Evolutionary conservation across 2,797 vertebrate genomes (phyloP), one percentile per base, ranked within the genome.

Genomic region (Enteromius treurensis): DNA sequence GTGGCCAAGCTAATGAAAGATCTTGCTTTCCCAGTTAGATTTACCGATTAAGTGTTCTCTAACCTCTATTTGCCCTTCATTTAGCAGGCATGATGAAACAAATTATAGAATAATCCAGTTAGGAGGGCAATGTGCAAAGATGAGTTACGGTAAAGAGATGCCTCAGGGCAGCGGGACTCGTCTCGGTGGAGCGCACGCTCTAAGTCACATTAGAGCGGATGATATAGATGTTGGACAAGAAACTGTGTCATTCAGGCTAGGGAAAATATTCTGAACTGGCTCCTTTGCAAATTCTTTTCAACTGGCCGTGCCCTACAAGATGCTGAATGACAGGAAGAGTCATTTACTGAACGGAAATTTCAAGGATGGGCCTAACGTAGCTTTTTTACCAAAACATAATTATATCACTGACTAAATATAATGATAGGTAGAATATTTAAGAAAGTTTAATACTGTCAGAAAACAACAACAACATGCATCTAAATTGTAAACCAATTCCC

Each of bases 111-210:
- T 86, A 88, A 87, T 86, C 86, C 73, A 86, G 85, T 85, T 84
- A 86, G 34, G 42, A 78, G 81, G 79, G 88, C 87, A 88, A 83
- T 88, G 85, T 87, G 87, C 69, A 87, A 84, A 86, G 80, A 81
- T 79, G 82, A 84, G 62, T 84, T 82, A 86, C 76, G 45, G 85
- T 84, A 86, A 88, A 86, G 79, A 75, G 69, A 83, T 78, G 80
- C 85, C 84, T 84, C 34, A 58, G 85, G 86, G 86, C 86, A 86
- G 76, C 32, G 45, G 70, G 79, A 77, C 85, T 85, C 37, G 80
- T 86, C 77, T 87, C 26, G 21, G 75, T 49, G 83, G 74, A 80
- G 81, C 80, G 80, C 64, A 77, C 71, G 65, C 69, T 45, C 82
- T 80, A 60, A 82, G 60, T 69, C 82, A 17, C 64, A 77, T 80